These are phyloP conservation scores for Nannospalax galili DNA, from an alignment of 2,113 vertebrate species.

Conservation along the genomic window DNA sequence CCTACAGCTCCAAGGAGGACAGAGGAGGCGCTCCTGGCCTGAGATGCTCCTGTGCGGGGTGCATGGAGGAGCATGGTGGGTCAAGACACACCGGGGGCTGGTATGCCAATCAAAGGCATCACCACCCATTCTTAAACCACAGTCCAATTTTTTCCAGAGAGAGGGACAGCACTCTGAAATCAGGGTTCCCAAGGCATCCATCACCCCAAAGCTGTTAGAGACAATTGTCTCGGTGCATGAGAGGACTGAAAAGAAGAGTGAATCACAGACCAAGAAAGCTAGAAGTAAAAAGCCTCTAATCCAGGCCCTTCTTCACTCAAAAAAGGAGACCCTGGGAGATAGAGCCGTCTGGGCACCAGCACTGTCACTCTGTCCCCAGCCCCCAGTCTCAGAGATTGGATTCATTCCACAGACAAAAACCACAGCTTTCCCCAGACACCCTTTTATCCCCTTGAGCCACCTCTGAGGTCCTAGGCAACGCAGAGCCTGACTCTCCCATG, in stretches of 20 bases:
- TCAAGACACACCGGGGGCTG: no score
- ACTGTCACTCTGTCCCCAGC: rapidly evolving
- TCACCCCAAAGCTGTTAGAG: neutral
- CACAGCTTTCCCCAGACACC: neutral
- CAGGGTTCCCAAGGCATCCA: neutral
- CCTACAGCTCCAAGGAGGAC: neutral
- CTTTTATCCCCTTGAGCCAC: neutral
- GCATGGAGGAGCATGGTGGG: neutral
- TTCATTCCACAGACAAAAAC: neutral
- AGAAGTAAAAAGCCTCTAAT: neutral
- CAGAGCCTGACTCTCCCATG: neutral
- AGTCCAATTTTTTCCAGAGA: neutral
- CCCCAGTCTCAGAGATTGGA: neutral
- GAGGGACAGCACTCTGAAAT: neutral
- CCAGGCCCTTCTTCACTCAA: neutral
- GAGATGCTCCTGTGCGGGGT: neutral
- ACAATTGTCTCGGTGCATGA: neutral
- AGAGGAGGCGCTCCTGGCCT: neutral
- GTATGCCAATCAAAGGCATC: no score
- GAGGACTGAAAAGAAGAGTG: neutral
- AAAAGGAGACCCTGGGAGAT: neutral
- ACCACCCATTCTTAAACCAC: neutral
- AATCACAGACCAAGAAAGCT: neutral
- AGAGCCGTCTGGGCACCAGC: neutral
- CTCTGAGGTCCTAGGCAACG: neutral